Conservation (phyloP, 2,113 vertebrate genomes). For the Procavia capensis region DNA sequence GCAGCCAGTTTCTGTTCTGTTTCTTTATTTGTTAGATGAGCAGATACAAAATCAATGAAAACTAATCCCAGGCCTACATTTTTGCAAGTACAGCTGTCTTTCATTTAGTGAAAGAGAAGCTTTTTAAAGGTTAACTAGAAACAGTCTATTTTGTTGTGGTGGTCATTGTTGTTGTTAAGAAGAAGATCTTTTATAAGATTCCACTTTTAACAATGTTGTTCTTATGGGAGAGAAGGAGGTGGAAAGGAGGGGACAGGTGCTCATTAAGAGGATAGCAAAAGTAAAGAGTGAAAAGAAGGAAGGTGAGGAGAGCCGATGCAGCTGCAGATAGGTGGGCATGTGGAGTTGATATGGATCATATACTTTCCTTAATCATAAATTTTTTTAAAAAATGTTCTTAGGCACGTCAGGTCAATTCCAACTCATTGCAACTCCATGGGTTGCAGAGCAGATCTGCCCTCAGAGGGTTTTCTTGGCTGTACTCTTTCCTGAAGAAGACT, state of each 20-base stretch:
- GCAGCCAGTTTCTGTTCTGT: background rate
- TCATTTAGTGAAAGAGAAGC: background rate
- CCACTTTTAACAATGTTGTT: background rate
- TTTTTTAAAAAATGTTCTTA: too few relatives aligned
- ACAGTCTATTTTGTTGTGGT: background rate
- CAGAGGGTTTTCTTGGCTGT: background rate
- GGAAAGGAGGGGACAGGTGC: too few relatives aligned
- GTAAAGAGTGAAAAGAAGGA: too few relatives aligned
- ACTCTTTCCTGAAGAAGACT: background rate
- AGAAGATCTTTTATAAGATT: background rate
- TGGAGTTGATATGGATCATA: too few relatives aligned
- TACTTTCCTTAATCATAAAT: too few relatives aligned
- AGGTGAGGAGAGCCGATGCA: too few relatives aligned
- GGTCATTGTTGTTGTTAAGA: background rate
- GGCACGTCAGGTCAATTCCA: background rate
- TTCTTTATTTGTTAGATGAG: background rate
- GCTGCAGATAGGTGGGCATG: too few relatives aligned
- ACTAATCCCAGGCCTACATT: background rate
- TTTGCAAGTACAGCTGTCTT: background rate
- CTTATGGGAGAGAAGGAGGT: too few relatives aligned
- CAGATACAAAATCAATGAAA: background rate
- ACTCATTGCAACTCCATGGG: background rate
- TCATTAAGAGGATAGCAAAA: too few relatives aligned
- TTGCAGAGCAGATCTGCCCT: background rate
- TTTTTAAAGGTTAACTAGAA: background rate